Percentiles rank a stretch among this genome's conserved stretches.
Evolutionary conservation across 1,140 invertebrate species (phyloP).

Genomic region (Drosophila carrolli): DNA sequence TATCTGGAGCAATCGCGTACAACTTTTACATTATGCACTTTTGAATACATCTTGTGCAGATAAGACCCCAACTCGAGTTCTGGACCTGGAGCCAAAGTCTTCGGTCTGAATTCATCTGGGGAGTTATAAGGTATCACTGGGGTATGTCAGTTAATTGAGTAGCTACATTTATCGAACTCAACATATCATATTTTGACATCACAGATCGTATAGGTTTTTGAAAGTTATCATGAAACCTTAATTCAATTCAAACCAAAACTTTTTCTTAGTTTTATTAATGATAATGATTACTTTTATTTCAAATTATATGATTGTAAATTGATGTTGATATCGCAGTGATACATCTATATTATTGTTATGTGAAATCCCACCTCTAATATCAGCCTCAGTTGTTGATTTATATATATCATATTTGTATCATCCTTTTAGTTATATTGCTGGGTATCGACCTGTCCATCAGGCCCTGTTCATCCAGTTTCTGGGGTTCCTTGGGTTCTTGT

Average conservation of each 20-base stretch:
- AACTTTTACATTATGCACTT: slow-evolving; percentile 82
- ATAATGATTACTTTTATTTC: no score
- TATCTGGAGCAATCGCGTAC: slow-evolving; percentile 75
- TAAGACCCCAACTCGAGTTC: slow-evolving; percentile 35
- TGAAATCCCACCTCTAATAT: no score
- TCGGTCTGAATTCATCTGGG: neutral
- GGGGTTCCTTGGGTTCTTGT: slow-evolving; percentile 54
- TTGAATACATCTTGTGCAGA: slow-evolving; percentile 77
- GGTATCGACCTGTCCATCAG: neutral
- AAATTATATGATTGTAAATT: no score
- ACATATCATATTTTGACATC: neutral
- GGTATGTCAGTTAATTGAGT: neutral
- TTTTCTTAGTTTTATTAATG: no score
- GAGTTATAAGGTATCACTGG: slow-evolving; percentile 1
- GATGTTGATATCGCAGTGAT: no score
- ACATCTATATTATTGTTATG: no score
- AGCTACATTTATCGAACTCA: neutral
- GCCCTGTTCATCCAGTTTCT: neutral
- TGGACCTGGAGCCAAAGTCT: slow-evolving; percentile 9
- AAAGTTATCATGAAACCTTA: no score
- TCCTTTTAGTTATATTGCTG: neutral
- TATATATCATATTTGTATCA: no score
- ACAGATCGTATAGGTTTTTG: neutral
- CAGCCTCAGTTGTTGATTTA: no score
- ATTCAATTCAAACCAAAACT: neutral